Percentiles rank a stretch among this genome's conserved stretches.
Evolutionary conservation across 2,113 vertebrate species (phyloP).

Genomic region (Anoplopoma fimbria): DNA sequence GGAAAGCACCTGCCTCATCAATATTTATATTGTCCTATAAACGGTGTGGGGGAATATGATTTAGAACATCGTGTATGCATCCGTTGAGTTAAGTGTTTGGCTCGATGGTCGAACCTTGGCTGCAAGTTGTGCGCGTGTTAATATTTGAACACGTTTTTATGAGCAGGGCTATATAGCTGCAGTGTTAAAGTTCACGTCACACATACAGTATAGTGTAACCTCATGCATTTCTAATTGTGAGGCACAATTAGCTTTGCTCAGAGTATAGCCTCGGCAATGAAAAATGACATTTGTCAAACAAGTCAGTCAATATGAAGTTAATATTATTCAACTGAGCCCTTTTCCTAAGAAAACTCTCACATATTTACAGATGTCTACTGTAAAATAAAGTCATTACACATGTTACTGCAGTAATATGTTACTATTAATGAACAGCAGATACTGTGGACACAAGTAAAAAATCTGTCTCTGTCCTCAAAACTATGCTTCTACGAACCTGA

Average conservation of each 20-base stretch:
- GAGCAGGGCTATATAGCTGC: slow-evolving; percentile 13
- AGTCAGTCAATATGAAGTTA: not conserved
- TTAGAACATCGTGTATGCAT: slow-evolving; percentile 42
- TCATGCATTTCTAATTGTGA: not conserved
- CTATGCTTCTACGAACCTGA: not conserved
- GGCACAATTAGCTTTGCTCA: not conserved
- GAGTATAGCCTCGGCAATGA: not conserved
- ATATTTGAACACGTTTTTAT: slow-evolving; percentile 63
- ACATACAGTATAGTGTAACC: not conserved
- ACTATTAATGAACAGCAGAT: not conserved
- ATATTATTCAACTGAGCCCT: not conserved
- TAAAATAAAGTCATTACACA: not conserved
- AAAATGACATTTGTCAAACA: not conserved
- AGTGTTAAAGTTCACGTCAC: slow-evolving; percentile 47
- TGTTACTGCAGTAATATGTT: not conserved
- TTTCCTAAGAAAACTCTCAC: too few relatives aligned
- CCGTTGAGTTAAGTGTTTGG: not conserved
- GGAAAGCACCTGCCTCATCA: slow-evolving; percentile 88
- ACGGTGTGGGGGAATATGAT: slow-evolving; percentile 17
- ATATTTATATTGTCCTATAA: slow-evolving; percentile 89
- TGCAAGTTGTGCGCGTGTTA: slow-evolving; percentile 30
- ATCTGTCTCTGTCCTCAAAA: not conserved
- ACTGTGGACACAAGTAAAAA: not conserved
- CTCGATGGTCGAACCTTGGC: not conserved
- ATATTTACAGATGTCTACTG: not conserved